Percentiles rank a stretch among this genome's conserved stretches.
phyloP scores from a whole-genome alignment of 2,113 vertebrate genomes.

The Archilochus colubris region DNA sequence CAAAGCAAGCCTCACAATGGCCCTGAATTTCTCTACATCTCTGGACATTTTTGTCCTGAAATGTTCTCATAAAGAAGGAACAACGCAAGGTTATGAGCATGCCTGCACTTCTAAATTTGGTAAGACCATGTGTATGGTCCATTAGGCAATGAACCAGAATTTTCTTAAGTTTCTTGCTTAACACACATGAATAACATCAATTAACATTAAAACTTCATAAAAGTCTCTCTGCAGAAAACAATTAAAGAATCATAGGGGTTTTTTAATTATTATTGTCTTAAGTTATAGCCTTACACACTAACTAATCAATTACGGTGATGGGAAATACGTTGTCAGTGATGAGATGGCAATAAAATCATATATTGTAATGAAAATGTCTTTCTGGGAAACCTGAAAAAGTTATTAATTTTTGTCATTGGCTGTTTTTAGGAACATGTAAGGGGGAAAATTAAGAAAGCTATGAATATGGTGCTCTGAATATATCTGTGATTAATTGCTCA shows the following conservation, averaged over 20 bases:
- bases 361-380: background rate
- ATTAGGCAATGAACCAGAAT: background rate
- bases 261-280: background rate
- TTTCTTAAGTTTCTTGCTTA: background rate
- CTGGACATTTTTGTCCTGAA: background rate
- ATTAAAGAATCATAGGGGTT: background rate
- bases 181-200: background rate
- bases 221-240: background rate
- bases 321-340: background rate
- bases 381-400: background rate
- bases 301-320: background rate
- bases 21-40: background rate
- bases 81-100: background rate
- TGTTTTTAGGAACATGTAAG: background rate
- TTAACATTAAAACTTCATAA: background rate
- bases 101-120: background rate
- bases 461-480: background rate
- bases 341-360: background rate
- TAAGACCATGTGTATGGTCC: background rate
- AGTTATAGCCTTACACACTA: background rate
- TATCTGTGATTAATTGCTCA: rapidly evolving
- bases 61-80: background rate
- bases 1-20: background rate
- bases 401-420: background rate
- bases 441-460: background rate